Evolutionary conservation across 2,113 vertebrate genomes (phyloP).

Genomic region (Bubo blakistoni): DNA sequence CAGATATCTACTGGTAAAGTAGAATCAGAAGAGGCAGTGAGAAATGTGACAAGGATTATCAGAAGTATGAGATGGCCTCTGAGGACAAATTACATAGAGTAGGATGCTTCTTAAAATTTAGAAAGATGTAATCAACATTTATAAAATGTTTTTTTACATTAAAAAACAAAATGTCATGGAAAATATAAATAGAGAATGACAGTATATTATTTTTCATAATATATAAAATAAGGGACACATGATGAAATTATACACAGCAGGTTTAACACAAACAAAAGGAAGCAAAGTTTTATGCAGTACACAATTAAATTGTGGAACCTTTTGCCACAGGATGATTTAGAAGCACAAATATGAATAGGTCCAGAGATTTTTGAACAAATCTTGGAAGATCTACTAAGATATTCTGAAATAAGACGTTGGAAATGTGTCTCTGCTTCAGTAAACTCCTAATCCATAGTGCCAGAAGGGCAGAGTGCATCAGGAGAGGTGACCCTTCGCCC

Average conservation of each 20-base stretch:
- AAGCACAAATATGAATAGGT: background rate
- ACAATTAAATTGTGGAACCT: background rate
- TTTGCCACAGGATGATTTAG: background rate
- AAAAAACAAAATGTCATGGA: background rate
- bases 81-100: background rate
- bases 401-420: background rate
- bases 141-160: background rate
- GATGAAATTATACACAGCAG: background rate
- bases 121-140: background rate
- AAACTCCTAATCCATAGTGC: background rate
- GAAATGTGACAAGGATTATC: background rate
- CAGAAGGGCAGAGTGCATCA: background rate
- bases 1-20: background rate
- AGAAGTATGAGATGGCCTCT: background rate
- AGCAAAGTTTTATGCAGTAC: background rate
- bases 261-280: background rate
- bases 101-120: background rate
- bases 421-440: background rate
- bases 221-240: background rate
- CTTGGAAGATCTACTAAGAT: background rate
- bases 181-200: background rate
- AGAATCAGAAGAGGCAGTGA: background rate
- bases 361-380: background rate
- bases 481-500: background rate
- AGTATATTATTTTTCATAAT: background rate